Base-by-base conservation (phyloP, 2,797 vertebrate genomes). In the Borostomias antarcticus region DNA sequence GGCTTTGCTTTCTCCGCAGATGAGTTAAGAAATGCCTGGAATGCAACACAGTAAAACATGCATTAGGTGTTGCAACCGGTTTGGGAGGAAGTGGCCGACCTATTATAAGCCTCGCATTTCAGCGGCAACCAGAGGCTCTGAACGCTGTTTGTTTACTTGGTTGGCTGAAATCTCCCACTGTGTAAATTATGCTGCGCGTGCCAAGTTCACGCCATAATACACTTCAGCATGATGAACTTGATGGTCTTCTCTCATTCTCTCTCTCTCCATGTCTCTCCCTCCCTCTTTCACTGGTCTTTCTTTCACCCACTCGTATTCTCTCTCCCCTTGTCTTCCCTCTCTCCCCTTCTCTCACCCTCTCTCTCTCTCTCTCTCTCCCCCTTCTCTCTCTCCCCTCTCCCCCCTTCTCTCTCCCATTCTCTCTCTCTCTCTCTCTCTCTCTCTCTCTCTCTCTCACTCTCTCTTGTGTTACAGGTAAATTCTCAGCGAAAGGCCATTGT, bases 401-500 rank as follows among this genome's bases (percentile, higher is more conserved):
- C 45, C 69, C 15, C 62, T 58, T 76, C 32, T 64, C 29, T 72
- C 69, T 68, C 48, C 50, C 56, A 29, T 19, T 69, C 54, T 72
- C 48, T 67, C 28, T 65, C 60, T 68, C 30, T 48, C 17, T 68
- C 45, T 64, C 50, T 48, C 32, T 30, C 58, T 17, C 47, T 53
- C 45, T 52, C 11, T 57, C 37, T 13, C 29, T 58, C 32, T 45
- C 26, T 30, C 58, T 23, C 52, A 50, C 52, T 53, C 17, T 60
- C 40, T 15, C 30, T 62, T 29, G 58, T 56, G 70, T 51, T 63
- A 69, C 83, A 94, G 93, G 91, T 93, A 77, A 93, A 93, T 62
- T 89, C 89, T 57, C 93, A 94, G 85, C 89, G 91, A 73, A 92
- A 93, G 77, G 91, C 91, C 72, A 92, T 93, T 53, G 88, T 94